Evolutionary conservation across 2,113 vertebrate species (phyloP).

Genomic region (Ardeotis arabs): DNA sequence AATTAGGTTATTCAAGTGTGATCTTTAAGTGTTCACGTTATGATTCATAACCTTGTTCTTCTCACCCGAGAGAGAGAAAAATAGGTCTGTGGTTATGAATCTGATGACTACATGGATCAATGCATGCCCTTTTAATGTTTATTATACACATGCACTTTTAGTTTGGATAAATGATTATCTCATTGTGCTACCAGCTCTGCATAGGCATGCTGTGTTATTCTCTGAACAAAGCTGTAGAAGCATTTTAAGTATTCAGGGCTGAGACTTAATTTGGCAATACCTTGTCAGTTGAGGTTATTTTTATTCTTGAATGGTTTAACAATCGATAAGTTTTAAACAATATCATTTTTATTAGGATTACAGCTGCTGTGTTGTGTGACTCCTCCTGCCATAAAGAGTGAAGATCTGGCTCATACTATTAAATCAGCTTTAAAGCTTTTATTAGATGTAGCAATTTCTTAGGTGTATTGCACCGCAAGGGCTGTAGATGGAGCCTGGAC

Average conservation of each 20-base stretch:
- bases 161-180: not conserved
- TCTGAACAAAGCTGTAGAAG: not conserved
- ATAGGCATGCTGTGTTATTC: not conserved
- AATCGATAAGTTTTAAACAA: not conserved
- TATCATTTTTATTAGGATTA: not conserved
- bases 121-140: slow-evolving; percentile 45
- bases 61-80: slow-evolving; percentile 26
- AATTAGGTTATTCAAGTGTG: slow-evolving; percentile 60
- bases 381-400: not conserved
- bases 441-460: not conserved
- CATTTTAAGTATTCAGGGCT: not conserved
- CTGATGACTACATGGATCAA: slow-evolving; percentile 51
- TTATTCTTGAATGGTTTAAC: not conserved
- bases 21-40: slow-evolving; percentile 1
- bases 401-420: not conserved
- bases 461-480: not conserved
- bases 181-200: not conserved
- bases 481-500: not conserved
- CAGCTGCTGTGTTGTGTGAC: not conserved
- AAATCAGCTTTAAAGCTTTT: not conserved
- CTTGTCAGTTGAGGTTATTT: not conserved
- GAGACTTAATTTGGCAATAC: not conserved
- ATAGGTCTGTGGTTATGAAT: slow-evolving; percentile 36
- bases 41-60: slow-evolving; percentile 46
- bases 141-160: slow-evolving; percentile 4